Percentiles rank a stretch among this genome's conserved stretches.
Evolutionary conservation across 2,113 vertebrate genomes (phyloP).

Genomic region (Austrofundulus limnaeus): DNA sequence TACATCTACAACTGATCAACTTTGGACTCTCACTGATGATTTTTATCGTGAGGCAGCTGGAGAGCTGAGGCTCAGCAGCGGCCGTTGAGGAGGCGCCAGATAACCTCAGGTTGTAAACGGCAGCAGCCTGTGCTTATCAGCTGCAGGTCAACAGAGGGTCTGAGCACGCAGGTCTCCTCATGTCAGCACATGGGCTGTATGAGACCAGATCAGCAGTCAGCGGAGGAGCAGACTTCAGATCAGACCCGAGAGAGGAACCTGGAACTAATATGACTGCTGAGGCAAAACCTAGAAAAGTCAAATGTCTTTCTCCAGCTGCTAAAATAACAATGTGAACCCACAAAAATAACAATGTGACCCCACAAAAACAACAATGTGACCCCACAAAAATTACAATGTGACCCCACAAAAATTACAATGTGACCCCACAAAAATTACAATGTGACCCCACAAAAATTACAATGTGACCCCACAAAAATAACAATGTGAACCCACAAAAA

Average conservation of each 20-base stretch:
- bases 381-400: too few relatives aligned
- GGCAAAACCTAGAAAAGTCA: neutral
- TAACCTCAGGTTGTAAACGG: constrained; percentile 61
- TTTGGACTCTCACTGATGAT: too few relatives aligned
- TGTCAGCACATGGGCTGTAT: constrained; percentile 2
- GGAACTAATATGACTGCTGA: constrained; percentile 7
- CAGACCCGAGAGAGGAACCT: constrained; percentile 31
- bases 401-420: too few relatives aligned
- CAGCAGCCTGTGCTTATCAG: constrained; percentile 48
- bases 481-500: too few relatives aligned
- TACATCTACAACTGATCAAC: too few relatives aligned
- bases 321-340: too few relatives aligned
- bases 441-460: too few relatives aligned
- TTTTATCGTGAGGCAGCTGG: constrained; percentile 36
- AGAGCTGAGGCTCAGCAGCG: constrained; percentile 27
- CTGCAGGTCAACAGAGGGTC: constrained; percentile 38
- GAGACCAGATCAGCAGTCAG: constrained; percentile 19
- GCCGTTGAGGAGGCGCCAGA: constrained; percentile 42
- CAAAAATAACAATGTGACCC: too few relatives aligned
- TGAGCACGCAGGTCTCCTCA: constrained; percentile 5
- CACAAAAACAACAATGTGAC: too few relatives aligned
- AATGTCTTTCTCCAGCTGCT: too few relatives aligned
- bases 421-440: too few relatives aligned
- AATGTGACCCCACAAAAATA: too few relatives aligned
- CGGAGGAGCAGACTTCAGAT: constrained; percentile 9